Conservation (phyloP, 92 coral and sea anemone genomes). For the Zoanthus gigantus region DNA sequence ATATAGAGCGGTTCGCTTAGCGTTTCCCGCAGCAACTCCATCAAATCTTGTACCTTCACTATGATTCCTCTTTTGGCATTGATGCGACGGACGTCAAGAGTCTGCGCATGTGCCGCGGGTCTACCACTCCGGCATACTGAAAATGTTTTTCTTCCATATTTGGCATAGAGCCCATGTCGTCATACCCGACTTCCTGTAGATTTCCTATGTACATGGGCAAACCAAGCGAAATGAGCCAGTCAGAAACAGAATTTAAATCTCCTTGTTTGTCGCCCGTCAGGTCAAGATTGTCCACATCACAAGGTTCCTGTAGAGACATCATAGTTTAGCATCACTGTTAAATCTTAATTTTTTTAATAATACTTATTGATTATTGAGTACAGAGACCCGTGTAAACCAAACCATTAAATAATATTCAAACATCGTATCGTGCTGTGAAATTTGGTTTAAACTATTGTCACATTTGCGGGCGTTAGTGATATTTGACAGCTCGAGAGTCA, state of each 20-base stretch:
- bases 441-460: too few relatives aligned
- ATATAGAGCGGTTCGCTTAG: background rate
- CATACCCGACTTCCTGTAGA: constrained; percentile 84
- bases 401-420: too few relatives aligned
- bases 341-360: background rate
- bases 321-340: background rate
- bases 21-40: background rate
- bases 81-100: constrained; percentile 78
- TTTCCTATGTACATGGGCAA: constrained; percentile 91
- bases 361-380: background rate
- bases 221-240: constrained; percentile 91
- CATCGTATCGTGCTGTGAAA: too few relatives aligned
- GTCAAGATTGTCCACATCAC: constrained; percentile 69
- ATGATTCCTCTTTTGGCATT: constrained; percentile 65
- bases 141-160: constrained; percentile 88
- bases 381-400: too few relatives aligned
- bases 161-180: constrained; percentile 84
- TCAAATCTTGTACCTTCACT: background rate
- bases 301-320: constrained; percentile 71
- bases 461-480: too few relatives aligned
- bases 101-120: constrained; percentile 88
- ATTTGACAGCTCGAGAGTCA: too few relatives aligned
- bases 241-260: constrained; percentile 66
- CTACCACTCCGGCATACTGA: constrained; percentile 86
- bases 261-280: constrained; percentile 77